phyloP scores from a whole-genome alignment of 2,797 vertebrate genomes.

The Sebastes jordani region DNA sequence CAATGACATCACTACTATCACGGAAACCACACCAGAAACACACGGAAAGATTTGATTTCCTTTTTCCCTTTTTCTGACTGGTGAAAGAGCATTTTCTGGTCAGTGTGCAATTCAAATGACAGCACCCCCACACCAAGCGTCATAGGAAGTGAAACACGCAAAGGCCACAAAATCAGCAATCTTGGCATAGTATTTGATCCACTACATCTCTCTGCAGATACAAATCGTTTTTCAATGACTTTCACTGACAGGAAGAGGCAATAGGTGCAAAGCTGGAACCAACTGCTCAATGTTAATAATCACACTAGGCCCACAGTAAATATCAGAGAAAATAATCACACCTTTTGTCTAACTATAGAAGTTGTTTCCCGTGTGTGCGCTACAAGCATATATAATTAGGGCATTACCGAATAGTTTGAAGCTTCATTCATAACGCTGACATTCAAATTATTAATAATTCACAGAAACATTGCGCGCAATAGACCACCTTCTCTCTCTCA shows the following conservation, averaged over 20 bases:
- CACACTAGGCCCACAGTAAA: too few species aligned
- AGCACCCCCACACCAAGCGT: background rate
- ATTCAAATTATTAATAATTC: too few species aligned
- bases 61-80: background rate
- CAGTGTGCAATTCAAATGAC: background rate
- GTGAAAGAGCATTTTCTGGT: constrained; percentile 7
- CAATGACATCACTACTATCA: constrained; percentile 53
- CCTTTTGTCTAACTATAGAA: too few species aligned
- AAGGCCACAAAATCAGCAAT: background rate
- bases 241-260: background rate
- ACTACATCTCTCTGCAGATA: background rate
- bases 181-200: background rate
- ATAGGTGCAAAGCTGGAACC: background rate
- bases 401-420: too few species aligned
- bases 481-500: too few species aligned
- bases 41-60: constrained; percentile 1
- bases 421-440: too few species aligned
- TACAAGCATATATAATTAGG: too few species aligned
- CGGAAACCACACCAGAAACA: constrained; percentile 28
- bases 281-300: background rate
- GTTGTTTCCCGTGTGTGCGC: too few species aligned
- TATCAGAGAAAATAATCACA: too few species aligned
- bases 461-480: too few species aligned
- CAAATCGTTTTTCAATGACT: background rate
- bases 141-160: background rate